Conservation (phyloP, 1,140 invertebrate species). For the Aphidius gifuensis region DNA sequence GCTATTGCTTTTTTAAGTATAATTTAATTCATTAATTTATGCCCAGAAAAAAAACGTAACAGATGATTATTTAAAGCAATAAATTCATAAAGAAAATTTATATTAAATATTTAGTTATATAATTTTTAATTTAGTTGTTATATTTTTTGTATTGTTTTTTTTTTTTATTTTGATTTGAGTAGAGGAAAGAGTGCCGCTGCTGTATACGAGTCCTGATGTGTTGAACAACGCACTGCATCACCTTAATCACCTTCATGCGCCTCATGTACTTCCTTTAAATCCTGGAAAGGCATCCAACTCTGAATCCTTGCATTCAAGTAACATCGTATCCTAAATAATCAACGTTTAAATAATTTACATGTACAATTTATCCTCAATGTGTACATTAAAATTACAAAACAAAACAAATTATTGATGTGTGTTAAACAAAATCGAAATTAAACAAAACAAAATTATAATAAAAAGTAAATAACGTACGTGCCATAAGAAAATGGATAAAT, state of each 20-base stretch:
- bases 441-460: not conserved
- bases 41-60: conserved; percentile 6
- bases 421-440: conserved; percentile 12
- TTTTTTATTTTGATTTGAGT: conserved; percentile 42
- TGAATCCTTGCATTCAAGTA: conserved; percentile 26
- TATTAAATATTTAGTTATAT: too few relatives aligned
- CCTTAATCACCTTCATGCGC: conserved; percentile 44
- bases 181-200: conserved; percentile 55
- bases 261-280: conserved; percentile 46
- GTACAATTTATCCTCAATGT: conserved; percentile 12
- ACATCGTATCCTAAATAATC: conserved; percentile 20
- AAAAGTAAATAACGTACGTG: conserved; percentile 28
- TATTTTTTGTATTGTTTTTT: conserved; percentile 43
- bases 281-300: conserved; percentile 42
- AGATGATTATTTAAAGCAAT: too few relatives aligned
- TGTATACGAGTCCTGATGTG: conserved; percentile 53
- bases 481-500: conserved; percentile 35
- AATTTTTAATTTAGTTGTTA: conserved; percentile 24
- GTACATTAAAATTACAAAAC: conserved; percentile 19
- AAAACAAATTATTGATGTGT: conserved; percentile 5
- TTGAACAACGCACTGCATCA: conserved; percentile 54
- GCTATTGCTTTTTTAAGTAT: too few relatives aligned
- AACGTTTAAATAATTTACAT: conserved; percentile 13
- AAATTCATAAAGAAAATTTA: too few relatives aligned
- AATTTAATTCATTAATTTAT: too few relatives aligned